phyloP scores from a whole-genome alignment of 2,797 vertebrate genomes.

The Okamejei kenojei region DNA sequence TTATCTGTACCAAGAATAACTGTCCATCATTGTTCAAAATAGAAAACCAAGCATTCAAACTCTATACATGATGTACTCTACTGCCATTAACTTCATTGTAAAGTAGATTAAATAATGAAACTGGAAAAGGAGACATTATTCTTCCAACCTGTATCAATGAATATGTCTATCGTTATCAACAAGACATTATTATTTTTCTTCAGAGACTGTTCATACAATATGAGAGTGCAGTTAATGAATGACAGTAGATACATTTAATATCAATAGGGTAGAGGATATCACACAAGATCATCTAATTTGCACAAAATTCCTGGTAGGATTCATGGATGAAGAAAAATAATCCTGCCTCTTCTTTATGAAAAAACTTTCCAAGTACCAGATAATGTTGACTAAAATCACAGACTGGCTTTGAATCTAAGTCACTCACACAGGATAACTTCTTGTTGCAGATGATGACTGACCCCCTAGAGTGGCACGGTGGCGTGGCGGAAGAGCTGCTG shows the following conservation, averaged over 20 bases:
- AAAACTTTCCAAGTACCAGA: not conserved
- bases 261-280: too few species aligned
- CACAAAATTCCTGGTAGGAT: too few species aligned
- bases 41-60: not conserved
- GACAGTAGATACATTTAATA: too few species aligned
- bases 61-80: not conserved
- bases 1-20: not conserved
- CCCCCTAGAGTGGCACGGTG: too few species aligned
- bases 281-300: too few species aligned
- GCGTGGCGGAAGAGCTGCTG: too few species aligned
- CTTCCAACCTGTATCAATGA: not conserved
- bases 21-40: not conserved
- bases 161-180: too few species aligned
- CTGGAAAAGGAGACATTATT: not conserved
- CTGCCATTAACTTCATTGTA: constrained; percentile 4
- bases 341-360: not conserved
- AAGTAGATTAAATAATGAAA: constrained; percentile 2
- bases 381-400: not conserved
- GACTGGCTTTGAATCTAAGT: not conserved
- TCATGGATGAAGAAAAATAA: too few species aligned
- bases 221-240: too few species aligned
- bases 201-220: too few species aligned
- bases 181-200: too few species aligned
- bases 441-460: too few species aligned
- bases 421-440: not conserved